Conservation (phyloP, 2,113 vertebrate genomes). For the Cyphomyrus discorhynchus region DNA sequence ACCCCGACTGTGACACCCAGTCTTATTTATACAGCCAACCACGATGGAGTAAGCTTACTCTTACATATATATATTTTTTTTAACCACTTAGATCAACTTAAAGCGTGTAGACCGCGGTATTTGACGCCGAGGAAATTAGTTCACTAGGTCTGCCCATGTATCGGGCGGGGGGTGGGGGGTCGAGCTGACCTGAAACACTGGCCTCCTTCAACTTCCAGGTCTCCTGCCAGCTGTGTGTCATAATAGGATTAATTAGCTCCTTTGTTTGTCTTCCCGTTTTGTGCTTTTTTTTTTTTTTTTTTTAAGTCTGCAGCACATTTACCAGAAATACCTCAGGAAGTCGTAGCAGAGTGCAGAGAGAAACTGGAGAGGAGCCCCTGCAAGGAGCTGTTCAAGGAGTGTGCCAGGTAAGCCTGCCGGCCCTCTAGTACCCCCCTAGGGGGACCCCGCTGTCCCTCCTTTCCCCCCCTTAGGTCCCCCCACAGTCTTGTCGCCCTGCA, state of each 20-base stretch:
- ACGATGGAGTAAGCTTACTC: background rate
- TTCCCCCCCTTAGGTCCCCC: background rate
- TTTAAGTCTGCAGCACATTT: slow-evolving; percentile 61
- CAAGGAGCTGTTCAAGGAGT: slow-evolving; percentile 78
- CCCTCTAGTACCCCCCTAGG: background rate
- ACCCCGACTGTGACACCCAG: too few relatives aligned
- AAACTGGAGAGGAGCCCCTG: slow-evolving; percentile 68
- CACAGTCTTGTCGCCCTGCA: background rate
- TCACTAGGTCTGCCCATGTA: background rate
- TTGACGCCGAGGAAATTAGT: background rate
- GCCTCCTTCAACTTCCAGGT: background rate
- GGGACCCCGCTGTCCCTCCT: background rate
- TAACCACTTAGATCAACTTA: background rate
- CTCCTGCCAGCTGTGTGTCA: background rate
- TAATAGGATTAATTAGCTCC: background rate
- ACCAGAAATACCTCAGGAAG: slow-evolving; percentile 68
- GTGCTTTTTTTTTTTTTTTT: background rate
- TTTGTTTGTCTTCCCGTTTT: background rate
- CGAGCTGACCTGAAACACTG: background rate
- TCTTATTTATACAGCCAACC: background rate
- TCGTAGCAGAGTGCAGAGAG: slow-evolving; percentile 64
- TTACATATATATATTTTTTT: background rate
- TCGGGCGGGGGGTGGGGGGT: too few relatives aligned
- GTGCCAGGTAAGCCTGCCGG: slow-evolving; percentile 63
- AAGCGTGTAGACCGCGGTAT: background rate